Base-by-base conservation (phyloP, 1,140 invertebrate species). In the Lucilia sericata region DNA sequence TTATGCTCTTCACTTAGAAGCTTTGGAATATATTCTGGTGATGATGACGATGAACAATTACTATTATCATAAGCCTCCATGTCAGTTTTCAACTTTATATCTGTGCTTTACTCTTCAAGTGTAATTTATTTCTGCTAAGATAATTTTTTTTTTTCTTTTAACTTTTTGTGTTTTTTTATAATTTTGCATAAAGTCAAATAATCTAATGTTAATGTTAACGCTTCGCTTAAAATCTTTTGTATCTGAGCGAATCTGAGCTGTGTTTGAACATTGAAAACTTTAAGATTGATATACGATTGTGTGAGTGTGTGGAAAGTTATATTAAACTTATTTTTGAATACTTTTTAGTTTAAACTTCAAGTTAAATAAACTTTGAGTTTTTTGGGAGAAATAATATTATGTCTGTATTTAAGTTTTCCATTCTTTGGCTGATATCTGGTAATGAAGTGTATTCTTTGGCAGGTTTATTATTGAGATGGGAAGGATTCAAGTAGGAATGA, bases 291-390 rank as follows among this genome's bases (percentile, higher is more conserved):
- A 17, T 49, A 51, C 7, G 42, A 0, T 42, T 42, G 42, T 42
- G 42, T 42, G 42, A 8, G 42, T 42, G 42, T 42, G n/a, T n/a
- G n/a, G n/a, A n/a, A n/a, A n/a, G n/a, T n/a, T n/a, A 10, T 42
- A 42, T 42, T 2, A 42, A 42, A 42, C 42, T 76, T 76, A n/a
- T 42, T 76, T n/a, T 47, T 2, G 3, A 76, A 76, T 76, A 42
- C 74, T 76, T 80, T 80, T 80, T 21, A 30, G 34, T 10, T 8
- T 14, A 49, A 80, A 80, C 8, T 80, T 80, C n/a, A 80, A 25
- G 17, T 80, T 49, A 21, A 51, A 80, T 80, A 80, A 80, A 80
- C 76, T 80, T 80, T 49, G 2, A 47, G 19, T 14, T 78, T 47
- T 78, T 47, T 78, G 36, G 4, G 30, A 49, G n/a, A 80, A 80